Base-by-base conservation (phyloP, 1,140 invertebrate species). In the Anadara kagoshimensis region DNA sequence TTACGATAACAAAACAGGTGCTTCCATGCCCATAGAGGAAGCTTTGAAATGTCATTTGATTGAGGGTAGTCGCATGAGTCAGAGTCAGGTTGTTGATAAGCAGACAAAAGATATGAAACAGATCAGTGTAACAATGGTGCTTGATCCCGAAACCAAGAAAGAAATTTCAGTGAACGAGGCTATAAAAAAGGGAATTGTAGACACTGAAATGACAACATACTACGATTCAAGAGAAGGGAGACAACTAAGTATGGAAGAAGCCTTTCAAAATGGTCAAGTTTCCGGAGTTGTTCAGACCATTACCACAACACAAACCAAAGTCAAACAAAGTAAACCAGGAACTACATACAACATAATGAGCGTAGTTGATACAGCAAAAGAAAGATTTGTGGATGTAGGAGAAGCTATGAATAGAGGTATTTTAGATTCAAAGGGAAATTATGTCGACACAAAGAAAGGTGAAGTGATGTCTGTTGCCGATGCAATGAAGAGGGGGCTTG, bases 281-380 rank as follows among this genome's bases (percentile, higher is more conserved):
- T 93, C 96, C 89, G 93, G 84, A 20, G 73, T 78, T 18, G 75
- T 83, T n/a, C 69, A 82, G 53, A 80, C 78, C 7, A 59, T 82
- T 5, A 75, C 80, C 5, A 83, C 81, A n/a, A 80, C 93, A 68
- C 89, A 84, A 47, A 83, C 79, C 41, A 82, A 79, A 49, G 63
- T 77, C 4, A 82, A 76, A 12, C 77, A 78, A 0, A 75, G 79
- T 36, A 76, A 76, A 75, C 71, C 81, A 44, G 68, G 72, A 11
- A 66, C 76, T 7, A 83, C 81, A 26, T 82, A 81, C 66, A 84
- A 81, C 64, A 82, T 86, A 97, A 80, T 92, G 93, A 51, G 96
- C 94, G 90, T 96, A 95, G 5, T 93, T 95, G 92, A 97, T 95
- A 36, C 90, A 97, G 22, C 96, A 12, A 66, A 66, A 43, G 81